Evolutionary conservation across 2,113 vertebrate species (phyloP).

Genomic region (Ceratotherium simum): DNA sequence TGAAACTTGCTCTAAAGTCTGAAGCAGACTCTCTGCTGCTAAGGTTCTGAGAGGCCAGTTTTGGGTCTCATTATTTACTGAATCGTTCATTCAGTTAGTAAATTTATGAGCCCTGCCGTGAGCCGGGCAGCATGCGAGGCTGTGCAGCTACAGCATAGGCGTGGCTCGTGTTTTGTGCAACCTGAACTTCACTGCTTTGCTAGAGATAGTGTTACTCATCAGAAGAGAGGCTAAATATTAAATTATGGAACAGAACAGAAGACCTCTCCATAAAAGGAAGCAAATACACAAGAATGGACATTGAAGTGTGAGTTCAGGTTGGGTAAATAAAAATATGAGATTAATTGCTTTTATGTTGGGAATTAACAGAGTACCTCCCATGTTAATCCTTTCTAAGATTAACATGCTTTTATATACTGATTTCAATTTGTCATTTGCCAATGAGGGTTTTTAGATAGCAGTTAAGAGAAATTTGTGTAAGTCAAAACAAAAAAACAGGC

Average conservation of each 20-base stretch:
- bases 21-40: neutral
- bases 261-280: neutral
- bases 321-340: neutral
- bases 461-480: neutral
- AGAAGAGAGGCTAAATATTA: conserved; percentile 32
- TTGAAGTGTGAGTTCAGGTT: neutral
- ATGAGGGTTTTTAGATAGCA: neutral
- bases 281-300: neutral
- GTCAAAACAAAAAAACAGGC: neutral
- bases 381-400: neutral
- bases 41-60: neutral
- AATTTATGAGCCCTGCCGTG: neutral
- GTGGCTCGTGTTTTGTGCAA: neutral
- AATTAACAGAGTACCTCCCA: neutral
- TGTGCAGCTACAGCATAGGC: neutral
- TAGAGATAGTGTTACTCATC: conserved; percentile 7
- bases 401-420: neutral
- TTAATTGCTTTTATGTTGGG: neutral
- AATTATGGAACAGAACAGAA: neutral
- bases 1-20: neutral
- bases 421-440: neutral
- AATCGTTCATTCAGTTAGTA: conserved; percentile 53
- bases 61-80: neutral
- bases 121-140: neutral
- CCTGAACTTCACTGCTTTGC: conserved; percentile 22